A percentile compares a stretch with the other conserved stretches of the same genome.
Conservation (phyloP, 2,888 invertebrate species). For the Chrysolina oricalcia region DNA sequence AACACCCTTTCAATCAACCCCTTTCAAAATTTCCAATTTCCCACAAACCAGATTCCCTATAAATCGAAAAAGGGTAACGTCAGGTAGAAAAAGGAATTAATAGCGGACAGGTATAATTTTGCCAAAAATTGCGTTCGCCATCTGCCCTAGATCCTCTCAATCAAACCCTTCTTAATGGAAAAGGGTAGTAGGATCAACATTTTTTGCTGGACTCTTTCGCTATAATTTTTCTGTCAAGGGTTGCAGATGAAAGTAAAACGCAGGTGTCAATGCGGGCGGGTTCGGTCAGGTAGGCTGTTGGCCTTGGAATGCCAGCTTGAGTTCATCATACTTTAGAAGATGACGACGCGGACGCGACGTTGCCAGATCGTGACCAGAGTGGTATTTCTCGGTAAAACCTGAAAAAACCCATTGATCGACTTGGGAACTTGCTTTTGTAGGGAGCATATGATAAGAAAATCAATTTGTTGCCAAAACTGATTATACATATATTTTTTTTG, state of each 20-base stretch:
- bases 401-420: neutral
- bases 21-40: constrained; percentile 53
- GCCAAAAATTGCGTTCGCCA: constrained; percentile 60
- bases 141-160: constrained; percentile 53
- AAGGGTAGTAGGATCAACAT: constrained; percentile 49
- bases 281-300: constrained; percentile 49
- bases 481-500: too few species aligned
- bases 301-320: constrained; percentile 60
- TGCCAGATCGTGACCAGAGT: constrained; percentile 31
- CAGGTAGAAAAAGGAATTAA: constrained; percentile 56
- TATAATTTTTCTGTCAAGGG: constrained; percentile 51
- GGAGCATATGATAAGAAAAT: too few species aligned
- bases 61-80: constrained; percentile 43
- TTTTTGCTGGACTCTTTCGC: constrained; percentile 53
- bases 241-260: constrained; percentile 52
- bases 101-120: constrained; percentile 48
- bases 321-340: constrained; percentile 48
- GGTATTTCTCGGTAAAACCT: neutral
- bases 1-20: constrained; percentile 49
- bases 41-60: constrained; percentile 51
- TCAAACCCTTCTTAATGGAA: constrained; percentile 53
- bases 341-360: constrained; percentile 38
- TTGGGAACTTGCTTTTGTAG: too few species aligned
- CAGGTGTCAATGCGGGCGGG: constrained; percentile 49
- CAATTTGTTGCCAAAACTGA: too few species aligned